Conservation (phyloP, 2,888 invertebrate species). For the Dasypolia templi region DNA sequence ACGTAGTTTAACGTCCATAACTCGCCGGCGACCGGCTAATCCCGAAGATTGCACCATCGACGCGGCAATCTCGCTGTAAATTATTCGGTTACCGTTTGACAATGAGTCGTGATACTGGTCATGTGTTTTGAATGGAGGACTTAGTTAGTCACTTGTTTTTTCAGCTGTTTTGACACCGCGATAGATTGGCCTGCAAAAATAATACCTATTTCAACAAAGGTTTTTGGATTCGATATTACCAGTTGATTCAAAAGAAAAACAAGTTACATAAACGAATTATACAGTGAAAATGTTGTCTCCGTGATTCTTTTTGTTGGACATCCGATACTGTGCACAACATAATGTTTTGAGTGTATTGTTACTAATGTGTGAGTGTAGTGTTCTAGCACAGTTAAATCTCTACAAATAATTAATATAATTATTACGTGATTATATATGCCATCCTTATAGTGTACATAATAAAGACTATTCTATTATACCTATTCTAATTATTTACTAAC, state of each 20-base stretch:
- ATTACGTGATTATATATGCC: too few relatives aligned
- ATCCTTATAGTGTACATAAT: not conserved
- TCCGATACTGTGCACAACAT: too few relatives aligned
- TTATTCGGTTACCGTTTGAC: slow-evolving; percentile 54
- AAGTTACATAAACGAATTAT: not conserved
- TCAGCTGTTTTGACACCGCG: not conserved
- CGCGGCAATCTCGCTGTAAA: slow-evolving; percentile 60
- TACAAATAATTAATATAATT: too few relatives aligned
- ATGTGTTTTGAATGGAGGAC: slow-evolving; percentile 37
- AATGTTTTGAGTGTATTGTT: too few relatives aligned
- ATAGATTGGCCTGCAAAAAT: slow-evolving; percentile 1
- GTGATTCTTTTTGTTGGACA: too few relatives aligned
- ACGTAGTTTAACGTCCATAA: slow-evolving; percentile 64
- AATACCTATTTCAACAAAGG: not conserved
- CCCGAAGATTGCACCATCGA: slow-evolving; percentile 64
- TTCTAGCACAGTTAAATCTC: too few relatives aligned
- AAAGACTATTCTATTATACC: not conserved
- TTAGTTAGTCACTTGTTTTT: slow-evolving; percentile 40
- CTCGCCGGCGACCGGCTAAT: slow-evolving; percentile 64
- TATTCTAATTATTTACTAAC: not conserved
- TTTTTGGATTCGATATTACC: not conserved
- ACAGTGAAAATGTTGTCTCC: too few relatives aligned
- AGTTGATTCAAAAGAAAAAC: not conserved
- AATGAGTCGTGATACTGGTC: slow-evolving; percentile 41
- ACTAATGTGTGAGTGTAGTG: too few relatives aligned